Conservation (phyloP, 1,140 invertebrate genomes). For the Macrocentrus cingulum region DNA sequence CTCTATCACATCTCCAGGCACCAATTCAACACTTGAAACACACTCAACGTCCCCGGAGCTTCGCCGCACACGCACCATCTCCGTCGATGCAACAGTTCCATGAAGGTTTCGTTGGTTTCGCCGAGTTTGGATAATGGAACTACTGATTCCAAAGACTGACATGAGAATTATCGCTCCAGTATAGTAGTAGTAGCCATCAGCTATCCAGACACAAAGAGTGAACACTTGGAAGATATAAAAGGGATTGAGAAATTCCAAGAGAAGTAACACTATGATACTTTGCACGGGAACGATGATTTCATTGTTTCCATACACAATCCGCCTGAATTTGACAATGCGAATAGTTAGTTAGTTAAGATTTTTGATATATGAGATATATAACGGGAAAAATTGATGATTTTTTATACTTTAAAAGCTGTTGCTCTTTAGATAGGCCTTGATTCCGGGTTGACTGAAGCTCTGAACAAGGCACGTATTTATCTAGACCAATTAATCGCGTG, state of each 20-base stretch:
- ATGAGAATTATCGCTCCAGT: slow-evolving; percentile 83
- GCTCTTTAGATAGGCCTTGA: slow-evolving; percentile 60
- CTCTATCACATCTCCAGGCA: slow-evolving; percentile 91
- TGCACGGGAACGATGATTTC: slow-evolving; percentile 79
- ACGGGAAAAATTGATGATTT: no score
- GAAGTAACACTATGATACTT: slow-evolving; percentile 68
- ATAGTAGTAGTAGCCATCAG: slow-evolving; percentile 84
- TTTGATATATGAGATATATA: no score
- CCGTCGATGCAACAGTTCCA: slow-evolving; percentile 69
- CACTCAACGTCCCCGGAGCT: slow-evolving; percentile 55
- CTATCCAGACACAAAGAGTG: slow-evolving; percentile 78
- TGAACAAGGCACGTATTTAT: slow-evolving; percentile 62
- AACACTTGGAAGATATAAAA: slow-evolving; percentile 96
- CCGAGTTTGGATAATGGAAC: slow-evolving; percentile 81
- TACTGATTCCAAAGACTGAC: slow-evolving; percentile 81
- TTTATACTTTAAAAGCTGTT: slow-evolving; percentile 58
- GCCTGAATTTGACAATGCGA: slow-evolving; percentile 54
- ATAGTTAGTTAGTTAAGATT: background rate
- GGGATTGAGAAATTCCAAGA: slow-evolving; percentile 86
- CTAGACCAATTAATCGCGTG: slow-evolving; percentile 67
- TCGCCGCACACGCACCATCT: slow-evolving; percentile 62
- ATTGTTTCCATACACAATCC: slow-evolving; percentile 77
- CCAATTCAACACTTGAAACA: slow-evolving; percentile 67
- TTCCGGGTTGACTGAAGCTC: slow-evolving; percentile 61
- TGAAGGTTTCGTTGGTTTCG: slow-evolving; percentile 74